Conservation (phyloP, 2,113 vertebrate species). For the Lethenteron reissneri region DNA sequence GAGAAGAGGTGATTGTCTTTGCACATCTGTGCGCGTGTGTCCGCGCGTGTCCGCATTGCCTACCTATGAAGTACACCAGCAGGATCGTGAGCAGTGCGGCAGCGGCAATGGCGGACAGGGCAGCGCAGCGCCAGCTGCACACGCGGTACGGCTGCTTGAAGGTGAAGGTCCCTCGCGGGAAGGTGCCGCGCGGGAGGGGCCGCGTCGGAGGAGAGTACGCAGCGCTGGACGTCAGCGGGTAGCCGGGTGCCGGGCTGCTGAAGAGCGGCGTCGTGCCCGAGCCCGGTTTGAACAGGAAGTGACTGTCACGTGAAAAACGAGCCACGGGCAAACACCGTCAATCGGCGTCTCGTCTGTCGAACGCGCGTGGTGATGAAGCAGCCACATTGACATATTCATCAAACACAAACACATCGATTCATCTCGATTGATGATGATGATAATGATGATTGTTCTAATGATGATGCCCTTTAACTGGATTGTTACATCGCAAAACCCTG, state of each 20-base stretch:
- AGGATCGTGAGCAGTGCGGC: constrained; percentile 69
- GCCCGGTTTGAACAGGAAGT: constrained; percentile 96
- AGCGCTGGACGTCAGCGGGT: constrained; percentile 93
- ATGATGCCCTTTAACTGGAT: no score
- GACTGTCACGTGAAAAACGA: constrained; percentile 33
- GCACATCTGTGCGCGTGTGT: background rate
- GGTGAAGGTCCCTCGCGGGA: constrained; percentile 77
- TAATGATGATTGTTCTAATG: no score
- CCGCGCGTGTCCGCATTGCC: constrained; percentile 19
- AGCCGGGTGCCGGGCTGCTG: constrained; percentile 79
- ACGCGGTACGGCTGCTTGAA: constrained; percentile 92
- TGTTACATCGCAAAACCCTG: no score
- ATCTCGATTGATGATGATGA: no score
- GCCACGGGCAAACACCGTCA: background rate
- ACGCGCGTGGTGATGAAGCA: no score
- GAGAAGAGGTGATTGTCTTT: no score
- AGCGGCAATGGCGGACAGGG: constrained; percentile 78
- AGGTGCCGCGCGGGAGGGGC: constrained; percentile 77
- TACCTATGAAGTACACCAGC: constrained; percentile 91
- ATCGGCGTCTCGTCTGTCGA: no score
- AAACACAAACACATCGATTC: no score
- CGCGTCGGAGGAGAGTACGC: constrained; percentile 92
- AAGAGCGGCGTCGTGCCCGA: constrained; percentile 90
- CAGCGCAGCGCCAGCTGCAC: constrained; percentile 97
- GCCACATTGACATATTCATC: no score